Conservation (phyloP, 2,797 vertebrate species). For the Falco concolor region DNA sequence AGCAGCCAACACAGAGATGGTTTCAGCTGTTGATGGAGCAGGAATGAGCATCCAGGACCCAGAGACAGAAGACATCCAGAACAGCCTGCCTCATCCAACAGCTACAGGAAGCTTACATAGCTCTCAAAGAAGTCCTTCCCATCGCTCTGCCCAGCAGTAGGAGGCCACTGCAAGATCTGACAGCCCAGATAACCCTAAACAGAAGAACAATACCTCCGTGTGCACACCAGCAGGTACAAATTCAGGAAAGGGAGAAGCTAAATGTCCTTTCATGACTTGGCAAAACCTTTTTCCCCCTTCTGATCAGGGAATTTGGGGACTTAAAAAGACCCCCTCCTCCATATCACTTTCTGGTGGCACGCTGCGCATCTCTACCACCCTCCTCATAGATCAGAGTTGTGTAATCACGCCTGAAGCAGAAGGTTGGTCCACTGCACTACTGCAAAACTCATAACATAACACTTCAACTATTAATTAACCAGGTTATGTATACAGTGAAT, state of each 20-base stretch:
- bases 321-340: not conserved
- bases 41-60: not conserved
- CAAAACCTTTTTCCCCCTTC: not conserved
- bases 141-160: not conserved
- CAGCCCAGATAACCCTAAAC: not conserved
- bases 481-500: not conserved
- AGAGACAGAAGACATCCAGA: not conserved
- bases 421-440: not conserved
- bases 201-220: not conserved
- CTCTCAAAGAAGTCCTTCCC: not conserved
- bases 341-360: not conserved
- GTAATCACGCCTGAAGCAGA: not conserved
- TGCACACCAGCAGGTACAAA: not conserved
- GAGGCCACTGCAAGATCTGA: not conserved
- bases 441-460: not conserved
- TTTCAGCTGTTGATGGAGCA: not conserved
- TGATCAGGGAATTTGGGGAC: not conserved
- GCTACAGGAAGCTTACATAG: too few species aligned
- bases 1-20: not conserved
- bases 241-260: not conserved
- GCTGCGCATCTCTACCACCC: not conserved
- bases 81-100: not conserved
- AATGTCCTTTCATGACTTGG: not conserved
- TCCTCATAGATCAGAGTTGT: not conserved
- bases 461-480: not conserved